These are phyloP conservation scores for Montifringilla adamsi DNA, from an alignment of 2,113 vertebrate species.

Conservation along the genomic window DNA sequence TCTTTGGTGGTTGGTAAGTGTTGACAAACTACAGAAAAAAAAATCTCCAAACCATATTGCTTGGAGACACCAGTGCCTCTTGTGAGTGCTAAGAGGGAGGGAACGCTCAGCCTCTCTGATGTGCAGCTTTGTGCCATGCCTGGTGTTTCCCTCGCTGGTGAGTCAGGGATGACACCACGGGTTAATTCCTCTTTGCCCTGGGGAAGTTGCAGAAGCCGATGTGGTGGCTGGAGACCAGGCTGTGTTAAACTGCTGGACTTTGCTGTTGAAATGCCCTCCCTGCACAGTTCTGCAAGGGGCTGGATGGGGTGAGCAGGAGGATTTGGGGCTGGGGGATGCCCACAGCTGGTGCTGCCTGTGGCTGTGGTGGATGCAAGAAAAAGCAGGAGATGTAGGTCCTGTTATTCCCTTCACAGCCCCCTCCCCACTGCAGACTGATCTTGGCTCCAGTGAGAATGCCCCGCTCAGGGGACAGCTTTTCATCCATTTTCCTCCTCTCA, in stretches of 20 bases:
- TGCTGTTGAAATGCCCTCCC: not conserved
- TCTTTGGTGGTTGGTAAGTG: not conserved
- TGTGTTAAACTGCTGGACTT: not conserved
- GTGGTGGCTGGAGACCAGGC: not conserved
- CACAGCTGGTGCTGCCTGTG: not conserved
- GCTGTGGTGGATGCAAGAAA: not conserved
- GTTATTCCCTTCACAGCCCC: not conserved
- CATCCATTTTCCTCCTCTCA: not conserved
- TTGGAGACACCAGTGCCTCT: not conserved
- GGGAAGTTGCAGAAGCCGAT: not conserved
- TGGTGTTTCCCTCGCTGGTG: not conserved
- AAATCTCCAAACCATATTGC: fast-evolving
- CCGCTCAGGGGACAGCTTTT: not conserved
- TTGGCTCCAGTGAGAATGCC: not conserved
- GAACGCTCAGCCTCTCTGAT: not conserved
- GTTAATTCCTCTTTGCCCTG: not conserved
- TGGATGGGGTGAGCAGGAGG: not conserved
- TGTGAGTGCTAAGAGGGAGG: not conserved
- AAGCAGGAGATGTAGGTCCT: not conserved
- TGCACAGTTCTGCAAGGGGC: not conserved
- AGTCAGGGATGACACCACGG: not conserved
- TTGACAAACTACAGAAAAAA: not conserved
- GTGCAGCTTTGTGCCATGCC: not conserved
- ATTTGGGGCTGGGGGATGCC: not conserved
- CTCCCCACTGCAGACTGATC: fast-evolving